Conservation (phyloP, 2,797 vertebrate species). For the Hippoglossus hippoglossus region DNA sequence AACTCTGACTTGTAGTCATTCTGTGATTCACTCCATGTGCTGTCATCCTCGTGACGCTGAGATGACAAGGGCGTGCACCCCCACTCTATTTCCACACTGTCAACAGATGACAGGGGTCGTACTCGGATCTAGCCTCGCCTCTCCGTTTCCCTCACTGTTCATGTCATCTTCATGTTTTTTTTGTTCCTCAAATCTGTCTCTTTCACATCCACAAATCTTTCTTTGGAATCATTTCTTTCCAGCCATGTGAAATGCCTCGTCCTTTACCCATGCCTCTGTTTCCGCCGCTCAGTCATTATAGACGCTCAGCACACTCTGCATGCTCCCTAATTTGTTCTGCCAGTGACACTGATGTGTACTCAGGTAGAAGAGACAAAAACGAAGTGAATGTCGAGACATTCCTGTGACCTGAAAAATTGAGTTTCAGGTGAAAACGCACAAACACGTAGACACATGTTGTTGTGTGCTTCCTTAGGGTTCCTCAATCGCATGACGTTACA, state of each 20-base stretch:
- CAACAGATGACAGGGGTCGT: constrained; percentile 54
- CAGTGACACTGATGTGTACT: constrained; percentile 57
- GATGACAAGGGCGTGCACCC: constrained; percentile 52
- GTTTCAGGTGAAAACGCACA: constrained; percentile 15
- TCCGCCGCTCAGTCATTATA: constrained; percentile 39
- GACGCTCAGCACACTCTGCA: constrained; percentile 38
- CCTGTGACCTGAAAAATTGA: constrained; percentile 52
- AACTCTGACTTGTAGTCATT: constrained; percentile 38
- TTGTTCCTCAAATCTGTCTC: constrained; percentile 1
- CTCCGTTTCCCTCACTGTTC: constrained; percentile 8
- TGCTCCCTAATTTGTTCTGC: constrained; percentile 55
- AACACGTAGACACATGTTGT: not conserved
- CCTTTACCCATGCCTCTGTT: constrained; percentile 11
- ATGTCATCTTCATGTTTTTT: constrained; percentile 21
- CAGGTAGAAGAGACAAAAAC: constrained; percentile 58
- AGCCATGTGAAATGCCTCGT: constrained; percentile 21
- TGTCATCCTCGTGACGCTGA: constrained; percentile 42
- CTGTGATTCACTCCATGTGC: constrained; percentile 48
- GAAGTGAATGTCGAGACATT: constrained; percentile 62
- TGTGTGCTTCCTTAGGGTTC: constrained; percentile 6
- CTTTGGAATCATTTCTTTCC: constrained; percentile 34
- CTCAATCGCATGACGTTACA: constrained; percentile 21
- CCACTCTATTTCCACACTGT: constrained; percentile 54
- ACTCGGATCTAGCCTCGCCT: constrained; percentile 25
- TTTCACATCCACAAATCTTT: constrained; percentile 14